Evolutionary conservation across 2,113 vertebrate species (phyloP).

Genomic region (Anguilla japonica): DNA sequence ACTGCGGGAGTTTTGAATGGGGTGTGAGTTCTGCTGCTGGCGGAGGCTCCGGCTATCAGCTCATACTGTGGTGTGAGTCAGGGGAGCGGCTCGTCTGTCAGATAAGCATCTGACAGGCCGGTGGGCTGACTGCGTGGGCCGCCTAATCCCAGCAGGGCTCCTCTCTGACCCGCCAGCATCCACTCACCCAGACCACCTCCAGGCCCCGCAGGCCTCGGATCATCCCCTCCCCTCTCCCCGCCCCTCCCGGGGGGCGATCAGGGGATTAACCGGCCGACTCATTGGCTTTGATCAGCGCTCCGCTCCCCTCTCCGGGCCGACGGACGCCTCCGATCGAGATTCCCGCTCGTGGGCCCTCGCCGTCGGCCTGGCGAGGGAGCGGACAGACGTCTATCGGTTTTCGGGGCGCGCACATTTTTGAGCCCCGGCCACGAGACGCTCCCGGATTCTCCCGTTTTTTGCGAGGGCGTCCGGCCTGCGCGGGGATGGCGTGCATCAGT

Average conservation of each 20-base stretch:
- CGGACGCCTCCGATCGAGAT: neutral
- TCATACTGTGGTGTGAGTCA: neutral
- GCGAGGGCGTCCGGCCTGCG: neutral
- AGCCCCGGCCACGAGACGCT: neutral
- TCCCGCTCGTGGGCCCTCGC: neutral
- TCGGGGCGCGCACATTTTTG: neutral
- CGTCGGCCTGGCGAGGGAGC: neutral
- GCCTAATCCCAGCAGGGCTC: neutral
- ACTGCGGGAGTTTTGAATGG: neutral
- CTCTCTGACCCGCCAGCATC: neutral
- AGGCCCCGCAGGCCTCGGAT: neutral
- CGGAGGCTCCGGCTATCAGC: neutral
- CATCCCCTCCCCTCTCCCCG: neutral
- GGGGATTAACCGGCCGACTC: neutral
- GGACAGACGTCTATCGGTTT: neutral
- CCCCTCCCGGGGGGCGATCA: neutral
- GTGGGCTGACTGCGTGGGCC: neutral
- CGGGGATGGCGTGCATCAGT: neutral
- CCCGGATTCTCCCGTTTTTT: neutral
- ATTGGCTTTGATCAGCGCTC: neutral
- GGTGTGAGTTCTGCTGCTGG: neutral
- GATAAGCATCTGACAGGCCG: neutral
- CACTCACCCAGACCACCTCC: neutral
- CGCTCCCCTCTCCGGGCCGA: neutral
- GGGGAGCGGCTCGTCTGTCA: neutral